Percentiles rank a stretch among this genome's conserved stretches.
Evolutionary conservation across 2,797 vertebrate species (phyloP).

Genomic region (Rhabdomys pumilio): DNA sequence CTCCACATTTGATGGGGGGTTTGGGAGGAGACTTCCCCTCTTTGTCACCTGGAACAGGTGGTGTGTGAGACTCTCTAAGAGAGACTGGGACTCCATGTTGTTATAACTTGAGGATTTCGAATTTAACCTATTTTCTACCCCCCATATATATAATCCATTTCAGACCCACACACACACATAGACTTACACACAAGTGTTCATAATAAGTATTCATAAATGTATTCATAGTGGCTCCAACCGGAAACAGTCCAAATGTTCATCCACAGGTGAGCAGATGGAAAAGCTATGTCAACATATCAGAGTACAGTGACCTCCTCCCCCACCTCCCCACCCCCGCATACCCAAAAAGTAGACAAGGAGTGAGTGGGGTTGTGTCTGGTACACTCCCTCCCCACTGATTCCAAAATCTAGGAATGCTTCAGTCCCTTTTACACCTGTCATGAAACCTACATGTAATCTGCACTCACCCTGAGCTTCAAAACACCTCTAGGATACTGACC

Average conservation of each 20-base stretch:
- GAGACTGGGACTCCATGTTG: slow-evolving; percentile 40
- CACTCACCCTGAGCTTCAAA: background rate
- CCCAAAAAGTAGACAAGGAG: background rate
- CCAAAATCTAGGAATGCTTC: background rate
- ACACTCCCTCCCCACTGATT: background rate
- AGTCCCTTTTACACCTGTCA: background rate
- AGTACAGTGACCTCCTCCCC: background rate
- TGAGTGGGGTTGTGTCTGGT: background rate
- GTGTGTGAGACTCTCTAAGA: slow-evolving; percentile 31
- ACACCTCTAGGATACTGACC: background rate
- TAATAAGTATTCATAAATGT: background rate
- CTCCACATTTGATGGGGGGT: background rate
- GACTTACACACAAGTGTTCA: background rate
- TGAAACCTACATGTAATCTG: background rate
- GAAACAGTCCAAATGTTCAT: background rate
- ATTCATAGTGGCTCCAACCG: slow-evolving; percentile 2
- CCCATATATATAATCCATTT: slow-evolving; percentile 3
- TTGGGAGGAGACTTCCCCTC: background rate
- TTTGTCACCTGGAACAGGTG: slow-evolving; percentile 27
- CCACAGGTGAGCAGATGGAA: slow-evolving; percentile 28
- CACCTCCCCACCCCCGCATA: background rate
- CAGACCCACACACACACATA: background rate
- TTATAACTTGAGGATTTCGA: slow-evolving; percentile 68
- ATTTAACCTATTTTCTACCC: slow-evolving; percentile 58
- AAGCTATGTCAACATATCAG: background rate